Evolutionary conservation across 2,797 vertebrate species (phyloP).

Genomic region (Nannoperca obscura): DNA sequence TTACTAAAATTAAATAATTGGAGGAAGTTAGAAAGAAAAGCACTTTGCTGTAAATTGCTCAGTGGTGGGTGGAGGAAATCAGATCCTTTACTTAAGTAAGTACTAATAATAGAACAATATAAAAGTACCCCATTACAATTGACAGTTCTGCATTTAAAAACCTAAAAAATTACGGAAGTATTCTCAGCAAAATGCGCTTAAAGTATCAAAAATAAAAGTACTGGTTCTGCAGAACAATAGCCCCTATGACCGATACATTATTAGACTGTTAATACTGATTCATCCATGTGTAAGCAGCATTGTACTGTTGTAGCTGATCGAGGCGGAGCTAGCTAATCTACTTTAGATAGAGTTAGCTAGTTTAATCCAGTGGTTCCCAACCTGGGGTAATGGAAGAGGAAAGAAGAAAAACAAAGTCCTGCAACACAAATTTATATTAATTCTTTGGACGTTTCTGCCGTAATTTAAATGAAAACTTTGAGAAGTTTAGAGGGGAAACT

Average conservation of each 20-base stretch:
- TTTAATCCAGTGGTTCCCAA: background rate
- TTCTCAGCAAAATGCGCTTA: background rate
- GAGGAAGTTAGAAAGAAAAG: slow-evolving; percentile 1
- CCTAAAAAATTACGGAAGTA: background rate
- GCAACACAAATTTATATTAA: no score
- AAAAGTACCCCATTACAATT: background rate
- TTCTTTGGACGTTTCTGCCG: background rate
- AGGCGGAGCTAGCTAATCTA: background rate
- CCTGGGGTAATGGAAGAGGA: background rate
- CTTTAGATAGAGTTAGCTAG: background rate
- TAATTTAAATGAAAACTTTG: background rate
- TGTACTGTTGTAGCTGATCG: background rate
- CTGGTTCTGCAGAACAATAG: no score
- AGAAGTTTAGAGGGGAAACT: background rate
- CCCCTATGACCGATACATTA: background rate
- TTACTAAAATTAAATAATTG: background rate
- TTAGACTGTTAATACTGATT: background rate
- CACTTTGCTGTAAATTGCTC: background rate
- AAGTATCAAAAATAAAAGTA: background rate
- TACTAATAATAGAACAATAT: background rate
- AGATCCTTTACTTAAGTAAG: background rate
- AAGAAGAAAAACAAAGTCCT: background rate
- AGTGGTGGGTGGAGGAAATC: background rate
- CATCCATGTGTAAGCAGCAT: background rate
- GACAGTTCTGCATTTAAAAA: background rate